Evolutionary conservation across 2,888 invertebrate genomes (phyloP).

Genomic region (Lasius fuliginosus): DNA sequence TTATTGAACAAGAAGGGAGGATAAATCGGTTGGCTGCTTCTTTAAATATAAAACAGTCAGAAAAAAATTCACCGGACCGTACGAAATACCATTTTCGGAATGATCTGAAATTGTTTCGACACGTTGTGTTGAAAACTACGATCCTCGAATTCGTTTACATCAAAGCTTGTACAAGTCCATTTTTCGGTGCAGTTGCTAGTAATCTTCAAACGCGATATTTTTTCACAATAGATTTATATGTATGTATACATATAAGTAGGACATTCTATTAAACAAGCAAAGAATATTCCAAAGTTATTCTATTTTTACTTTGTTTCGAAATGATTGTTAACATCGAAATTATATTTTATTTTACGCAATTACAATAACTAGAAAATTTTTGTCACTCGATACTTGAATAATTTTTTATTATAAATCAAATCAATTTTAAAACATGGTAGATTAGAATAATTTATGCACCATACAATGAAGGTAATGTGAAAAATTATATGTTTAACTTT

Average conservation of each 20-base stretch:
- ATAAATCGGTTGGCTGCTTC: slow-evolving; percentile 9
- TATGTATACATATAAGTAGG: background rate
- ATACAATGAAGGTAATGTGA: background rate
- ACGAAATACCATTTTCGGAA: background rate
- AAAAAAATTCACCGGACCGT: background rate
- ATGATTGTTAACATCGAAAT: background rate
- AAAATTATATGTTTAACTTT: background rate
- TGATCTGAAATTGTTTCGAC: background rate
- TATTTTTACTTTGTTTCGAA: background rate
- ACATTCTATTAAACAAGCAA: background rate
- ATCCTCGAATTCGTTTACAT: background rate
- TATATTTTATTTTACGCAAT: background rate
- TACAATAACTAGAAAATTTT: background rate
- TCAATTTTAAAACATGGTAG: background rate
- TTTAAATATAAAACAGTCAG: background rate
- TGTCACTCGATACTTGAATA: background rate
- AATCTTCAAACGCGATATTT: background rate
- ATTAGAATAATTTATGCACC: background rate
- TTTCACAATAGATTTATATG: background rate
- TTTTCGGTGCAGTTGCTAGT: background rate
- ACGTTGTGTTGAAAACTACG: background rate
- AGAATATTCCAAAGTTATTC: background rate
- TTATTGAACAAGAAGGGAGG: slow-evolving; percentile 7
- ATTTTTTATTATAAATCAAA: background rate
- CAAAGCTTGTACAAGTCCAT: background rate